Conservation (phyloP, 2,113 vertebrate species). For the Pan paniscus region DNA sequence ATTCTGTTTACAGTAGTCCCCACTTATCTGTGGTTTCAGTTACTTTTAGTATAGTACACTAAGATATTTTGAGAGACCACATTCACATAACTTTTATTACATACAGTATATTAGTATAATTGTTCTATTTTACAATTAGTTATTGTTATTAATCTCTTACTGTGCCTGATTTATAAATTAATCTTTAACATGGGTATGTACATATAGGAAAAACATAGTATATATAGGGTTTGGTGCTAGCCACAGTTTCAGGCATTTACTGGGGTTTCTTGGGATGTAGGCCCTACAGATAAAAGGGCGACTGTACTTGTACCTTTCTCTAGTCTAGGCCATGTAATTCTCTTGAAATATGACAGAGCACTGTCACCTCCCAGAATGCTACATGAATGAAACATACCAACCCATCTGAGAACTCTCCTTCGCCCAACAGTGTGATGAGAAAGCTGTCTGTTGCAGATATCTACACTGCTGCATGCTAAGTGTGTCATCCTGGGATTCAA, state of each 20-base stretch:
- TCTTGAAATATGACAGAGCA: not conserved
- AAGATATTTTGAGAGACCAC: not conserved
- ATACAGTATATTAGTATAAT: not conserved
- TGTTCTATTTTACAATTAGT: not conserved
- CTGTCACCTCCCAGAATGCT: not conserved
- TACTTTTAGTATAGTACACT: not conserved
- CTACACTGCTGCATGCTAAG: not conserved
- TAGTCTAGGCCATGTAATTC: not conserved
- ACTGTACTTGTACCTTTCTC: not conserved
- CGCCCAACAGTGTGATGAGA: not conserved
- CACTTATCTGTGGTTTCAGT: not conserved
- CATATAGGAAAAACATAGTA: not conserved
- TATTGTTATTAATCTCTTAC: not conserved
- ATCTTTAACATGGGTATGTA: not conserved
- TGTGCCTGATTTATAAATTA: not conserved
- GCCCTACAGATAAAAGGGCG: not conserved
- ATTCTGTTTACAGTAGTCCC: not conserved
- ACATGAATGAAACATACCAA: not conserved
- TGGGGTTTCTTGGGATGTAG: not conserved
- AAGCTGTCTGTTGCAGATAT: not conserved
- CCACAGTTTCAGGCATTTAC: not conserved
- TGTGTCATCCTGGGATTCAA: not conserved
- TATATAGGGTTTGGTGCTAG: not conserved
- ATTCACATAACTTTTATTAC: not conserved
- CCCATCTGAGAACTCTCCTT: not conserved